phyloP scores from a whole-genome alignment of 2,797 vertebrate species.

The Enteromius thamalakanensis region DNA sequence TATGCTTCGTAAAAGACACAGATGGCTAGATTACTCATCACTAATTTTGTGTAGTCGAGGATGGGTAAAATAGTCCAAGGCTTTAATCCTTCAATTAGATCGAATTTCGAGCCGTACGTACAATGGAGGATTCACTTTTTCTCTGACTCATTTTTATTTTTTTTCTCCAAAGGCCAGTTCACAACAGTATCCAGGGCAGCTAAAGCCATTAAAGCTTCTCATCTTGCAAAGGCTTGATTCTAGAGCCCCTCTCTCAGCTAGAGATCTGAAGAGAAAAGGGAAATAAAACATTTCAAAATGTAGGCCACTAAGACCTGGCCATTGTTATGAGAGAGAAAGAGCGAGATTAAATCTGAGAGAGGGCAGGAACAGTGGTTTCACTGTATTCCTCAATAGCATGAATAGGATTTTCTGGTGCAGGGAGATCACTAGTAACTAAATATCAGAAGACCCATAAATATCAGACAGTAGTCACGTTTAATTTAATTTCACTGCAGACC shows the following conservation, averaged over 20 bases:
- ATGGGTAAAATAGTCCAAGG: constrained; percentile 58
- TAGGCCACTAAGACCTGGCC: constrained; percentile 44
- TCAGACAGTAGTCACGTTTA: constrained; percentile 1
- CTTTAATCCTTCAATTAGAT: constrained; percentile 65
- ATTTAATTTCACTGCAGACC: constrained; percentile 16
- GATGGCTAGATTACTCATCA: constrained; percentile 28
- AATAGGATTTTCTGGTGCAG: constrained; percentile 9
- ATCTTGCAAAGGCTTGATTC: constrained; percentile 54
- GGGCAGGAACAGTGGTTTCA: constrained; percentile 8
- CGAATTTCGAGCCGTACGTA: constrained; percentile 49
- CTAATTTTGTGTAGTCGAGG: constrained; percentile 19
- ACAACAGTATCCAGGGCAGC: constrained; percentile 37
- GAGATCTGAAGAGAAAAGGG: constrained; percentile 13
- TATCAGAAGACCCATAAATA: neutral
- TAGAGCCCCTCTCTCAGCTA: constrained; percentile 43
- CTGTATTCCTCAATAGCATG: constrained; percentile 50
- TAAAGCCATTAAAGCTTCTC: constrained; percentile 50
- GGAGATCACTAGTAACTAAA: constrained; percentile 2
- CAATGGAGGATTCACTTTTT: constrained; percentile 40
- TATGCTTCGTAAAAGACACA: neutral
- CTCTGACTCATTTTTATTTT: constrained; percentile 21
- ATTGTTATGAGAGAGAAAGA: constrained; percentile 23
- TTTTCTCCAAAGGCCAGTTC: neutral
- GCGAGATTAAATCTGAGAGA: constrained; percentile 33
- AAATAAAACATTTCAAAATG: constrained; percentile 46